Evolutionary conservation across 2,888 invertebrate species (phyloP), one percentile per base, ranked within the genome.

Genomic region (Mantis religiosa): DNA sequence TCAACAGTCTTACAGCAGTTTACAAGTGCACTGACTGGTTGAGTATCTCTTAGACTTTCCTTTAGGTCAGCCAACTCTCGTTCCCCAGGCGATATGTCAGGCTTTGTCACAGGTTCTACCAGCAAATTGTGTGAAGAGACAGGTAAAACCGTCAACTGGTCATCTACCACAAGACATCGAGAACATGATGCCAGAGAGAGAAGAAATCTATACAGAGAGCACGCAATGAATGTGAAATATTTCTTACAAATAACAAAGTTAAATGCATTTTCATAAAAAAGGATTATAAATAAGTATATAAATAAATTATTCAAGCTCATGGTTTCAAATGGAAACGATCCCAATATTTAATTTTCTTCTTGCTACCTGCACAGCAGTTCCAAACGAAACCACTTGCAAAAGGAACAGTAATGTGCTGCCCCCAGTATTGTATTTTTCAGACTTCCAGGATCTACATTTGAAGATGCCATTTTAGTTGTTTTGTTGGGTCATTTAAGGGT

Each of bases 131-230:
- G 97, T 0, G 98, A 98, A 0, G 99, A 98, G 90, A 99, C 95
- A 0, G 99, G 99, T 84, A 99, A 94, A 3, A 99, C 97, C 81
- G 97, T 96, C 25, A 99, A 94, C 87, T 97, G 96, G 93, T 99
- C 99, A 93, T 99, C 99, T 28, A 99, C 95, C n/a, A 99, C 97
- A 90, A 99, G 94, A 92, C 98, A 98, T 28, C 97, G 95, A 89
- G 96, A 95, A 93, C 98, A 98, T 25, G 97, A 97, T 1, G 98
- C 96, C 90, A 99, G 93, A 0, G 99, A 99, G 1, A 99, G 93
- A 27, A 99, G 95, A 92, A 99, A 98, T 90, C 94, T 94, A 91
- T 6, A 91, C 91, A 41, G 41, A 41, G 9, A 41, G 12, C 2
- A 41, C 1, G 87, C 1, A 82, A 30, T 41, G 41, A 1, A 41